Percentiles rank a stretch among this genome's conserved stretches.
These are phyloP conservation scores for Etia nguti DNA, from an alignment of 2,113 vertebrate species.

Conservation along the genomic window DNA sequence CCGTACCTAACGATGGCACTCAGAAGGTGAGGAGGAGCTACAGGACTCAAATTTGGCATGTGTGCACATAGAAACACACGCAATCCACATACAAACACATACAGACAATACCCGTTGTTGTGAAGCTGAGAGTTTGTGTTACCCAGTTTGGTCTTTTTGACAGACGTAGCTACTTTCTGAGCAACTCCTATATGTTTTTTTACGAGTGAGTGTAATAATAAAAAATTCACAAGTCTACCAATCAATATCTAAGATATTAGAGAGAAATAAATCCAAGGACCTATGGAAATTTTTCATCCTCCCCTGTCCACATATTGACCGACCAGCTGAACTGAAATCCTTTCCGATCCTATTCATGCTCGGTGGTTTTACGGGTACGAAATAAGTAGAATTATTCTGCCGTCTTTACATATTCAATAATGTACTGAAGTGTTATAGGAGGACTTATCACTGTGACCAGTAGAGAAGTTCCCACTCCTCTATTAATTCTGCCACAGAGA, in stretches of 20 bases:
- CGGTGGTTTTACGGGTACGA: not conserved
- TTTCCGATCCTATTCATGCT: constrained; percentile 21
- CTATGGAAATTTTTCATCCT: not conserved
- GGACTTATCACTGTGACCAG: not conserved
- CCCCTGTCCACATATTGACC: constrained; percentile 4
- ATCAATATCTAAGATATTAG: not conserved
- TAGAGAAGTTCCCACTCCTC: not conserved
- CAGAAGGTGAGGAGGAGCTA: constrained; percentile 57
- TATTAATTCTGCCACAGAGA: not conserved
- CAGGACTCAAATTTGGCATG: constrained; percentile 17
- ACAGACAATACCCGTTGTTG: constrained; percentile 12
- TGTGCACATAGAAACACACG: not conserved
- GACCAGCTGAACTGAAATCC: constrained; percentile 25
- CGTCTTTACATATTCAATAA: constrained; percentile 1
- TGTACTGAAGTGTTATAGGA: constrained; percentile 12
- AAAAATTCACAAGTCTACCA: not conserved
- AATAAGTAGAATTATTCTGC: not conserved
- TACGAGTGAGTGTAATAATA: not conserved
- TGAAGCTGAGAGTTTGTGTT: constrained; percentile 42
- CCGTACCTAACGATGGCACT: constrained; percentile 12
- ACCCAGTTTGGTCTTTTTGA: constrained; percentile 51
- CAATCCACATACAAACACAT: constrained; percentile 3
- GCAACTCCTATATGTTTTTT: not conserved
- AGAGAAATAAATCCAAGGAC: constrained; percentile 6
- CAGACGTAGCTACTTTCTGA: not conserved